Base-by-base conservation (phyloP, 2,113 vertebrate genomes). In the Siniperca knerii region DNA sequence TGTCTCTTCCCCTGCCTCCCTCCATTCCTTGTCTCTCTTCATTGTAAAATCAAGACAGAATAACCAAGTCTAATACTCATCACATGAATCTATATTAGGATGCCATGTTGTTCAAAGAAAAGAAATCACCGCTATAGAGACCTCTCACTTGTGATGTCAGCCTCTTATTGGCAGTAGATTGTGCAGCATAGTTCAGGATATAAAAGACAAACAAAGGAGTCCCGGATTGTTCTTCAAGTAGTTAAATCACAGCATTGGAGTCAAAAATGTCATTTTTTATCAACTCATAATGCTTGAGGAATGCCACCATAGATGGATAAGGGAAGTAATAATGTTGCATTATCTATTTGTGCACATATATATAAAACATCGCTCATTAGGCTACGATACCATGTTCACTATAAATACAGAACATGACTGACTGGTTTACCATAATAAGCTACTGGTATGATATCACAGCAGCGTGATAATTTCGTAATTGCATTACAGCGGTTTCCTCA, bases 1-100 rank as follows among this genome's bases (percentile, higher is more conserved):
- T 69, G 42, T 73, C 35, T 78, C 72, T 12, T 23, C 10, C 13
- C 46, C 9, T 55, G 16, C 35, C 58, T 10, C 13, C 64, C 54
- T 61, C 42, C 33, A 20, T 52, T 13, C 29, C 46, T 46, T 18
- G 35, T 58, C 64, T 55, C 40, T 55, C 20, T 29, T 37, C 21
- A 12, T 35, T 69, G 76, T 67, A 35, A 80, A 86, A 82, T 77
- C 71, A 83, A 71, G 20, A 54, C 57, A n/a, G 37, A 66, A 80
- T 7, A 37, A 40, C 50, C 5, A 10, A 68, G 61, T 60, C 15
- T 44, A 15, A 67, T 40, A 57, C 72, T 82, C 58, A 69, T 75
- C 48, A 42, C 81, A 57, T 60, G 37, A n/a, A 86, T 83, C 60
- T 83, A 79, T 83, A 73, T 69, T 18, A 44, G 72, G 65, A 80